Base-by-base conservation (phyloP, 2,797 vertebrate species). In the Prunella strophiata region DNA sequence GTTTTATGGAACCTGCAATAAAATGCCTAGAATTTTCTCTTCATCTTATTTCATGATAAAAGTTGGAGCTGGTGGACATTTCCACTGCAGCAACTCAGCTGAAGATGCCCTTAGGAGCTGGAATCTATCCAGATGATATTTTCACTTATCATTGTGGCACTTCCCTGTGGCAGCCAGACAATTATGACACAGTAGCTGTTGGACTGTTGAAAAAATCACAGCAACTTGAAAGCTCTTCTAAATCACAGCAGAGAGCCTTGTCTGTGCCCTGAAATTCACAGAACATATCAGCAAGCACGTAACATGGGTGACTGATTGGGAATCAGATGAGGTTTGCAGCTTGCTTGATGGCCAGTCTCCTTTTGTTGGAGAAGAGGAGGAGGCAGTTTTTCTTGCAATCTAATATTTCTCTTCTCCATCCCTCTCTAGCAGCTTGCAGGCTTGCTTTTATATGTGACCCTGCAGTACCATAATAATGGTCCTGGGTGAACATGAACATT, bases 401-500 rank as follows among this genome's bases (percentile, higher is more conserved):
- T 85, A 68, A 0, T 87, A 43, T 40, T 89, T 88, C n/a, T 76
- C 17, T 59, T 82, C 42, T 65, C 48, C 13, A 27, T 84, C 38
- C 13, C 45, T 74, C 45, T 67, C 22, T 54, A 73, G 85, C 80
- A 90, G 74, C 67, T 91, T 87, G 50, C 47, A 68, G 61, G 57
- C 57, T 88, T 85, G 80, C 48, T 94, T 88, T 91, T 77, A 5
- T 36, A 65, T 38, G 25, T 77, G 91, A 89, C 85, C 91, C 80
- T 6, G 2, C 4, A 2, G 52, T 58, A 61, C 36, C 14, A 5
- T 22, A 36, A 52, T 77, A 90, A 85, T 55, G 45, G 76, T 59
- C 77, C 61, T 82, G 91, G 74, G 61, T 89, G 85, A 95, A 62
- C 43, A 54, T 29, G 78, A 96, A 91, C 26, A 5, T 93, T 92